phyloP scores from a whole-genome alignment of 2,797 vertebrate species.

The Hephaestus fuliginosus region DNA sequence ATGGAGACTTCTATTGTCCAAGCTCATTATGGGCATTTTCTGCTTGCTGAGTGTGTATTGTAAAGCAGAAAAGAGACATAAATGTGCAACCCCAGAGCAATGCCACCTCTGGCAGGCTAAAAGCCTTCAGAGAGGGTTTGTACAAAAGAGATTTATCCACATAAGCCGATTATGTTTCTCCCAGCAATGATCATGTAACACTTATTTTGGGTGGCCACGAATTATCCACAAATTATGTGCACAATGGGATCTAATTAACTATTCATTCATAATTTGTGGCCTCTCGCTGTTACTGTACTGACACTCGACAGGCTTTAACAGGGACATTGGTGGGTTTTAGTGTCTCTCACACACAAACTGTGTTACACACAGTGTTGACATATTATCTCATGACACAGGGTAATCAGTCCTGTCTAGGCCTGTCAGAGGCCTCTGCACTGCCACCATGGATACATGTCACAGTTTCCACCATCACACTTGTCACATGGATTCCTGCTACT shows the following conservation, averaged over 20 bases:
- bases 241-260: slow-evolving; percentile 64
- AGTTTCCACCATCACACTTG: slow-evolving; percentile 43
- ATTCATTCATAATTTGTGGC: slow-evolving; percentile 58
- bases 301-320: slow-evolving; percentile 31
- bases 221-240: slow-evolving; percentile 62
- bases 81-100: slow-evolving; percentile 28
- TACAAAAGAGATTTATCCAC: slow-evolving; percentile 54
- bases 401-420: slow-evolving; percentile 39
- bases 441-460: slow-evolving; percentile 52
- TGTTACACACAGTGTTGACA: slow-evolving; percentile 53
- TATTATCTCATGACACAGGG: slow-evolving; percentile 45
- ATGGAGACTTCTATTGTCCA: slow-evolving; percentile 31
- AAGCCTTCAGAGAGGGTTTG: slow-evolving; percentile 37
- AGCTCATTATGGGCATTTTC: slow-evolving; percentile 11
- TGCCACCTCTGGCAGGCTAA: slow-evolving; percentile 53
- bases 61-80: slow-evolving; percentile 38
- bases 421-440: slow-evolving; percentile 42
- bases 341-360: slow-evolving; percentile 35
- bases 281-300: slow-evolving; percentile 20
- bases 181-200: slow-evolving; percentile 59
- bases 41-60: slow-evolving; percentile 30
- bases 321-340: slow-evolving; percentile 38
- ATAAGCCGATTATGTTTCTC: slow-evolving; percentile 66
- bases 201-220: slow-evolving; percentile 56
- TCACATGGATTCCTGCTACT: slow-evolving; percentile 36